Base-by-base conservation (phyloP, 1,140 invertebrate species). In the Trichonephila clavata region DNA sequence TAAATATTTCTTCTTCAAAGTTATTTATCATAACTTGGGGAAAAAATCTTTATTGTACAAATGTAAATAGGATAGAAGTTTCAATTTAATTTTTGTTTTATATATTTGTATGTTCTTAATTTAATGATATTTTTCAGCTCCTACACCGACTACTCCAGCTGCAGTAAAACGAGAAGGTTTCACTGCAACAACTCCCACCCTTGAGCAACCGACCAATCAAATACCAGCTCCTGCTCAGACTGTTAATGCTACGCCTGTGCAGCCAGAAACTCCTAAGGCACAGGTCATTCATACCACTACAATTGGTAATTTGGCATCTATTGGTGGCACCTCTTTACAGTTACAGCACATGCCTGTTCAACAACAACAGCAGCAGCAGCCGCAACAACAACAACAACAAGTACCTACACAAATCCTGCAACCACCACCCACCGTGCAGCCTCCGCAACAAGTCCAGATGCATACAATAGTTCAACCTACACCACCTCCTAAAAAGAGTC, bases 401-500 rank as follows among this genome's bases (percentile, higher is more conserved):
- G 95, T 93, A 88, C 65, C 50, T n/a, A 86, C 81, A 71, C 83
- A 86, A 71, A 63, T 86, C 6, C 21, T 86, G 10, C 81, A 65
- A 27, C 90, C 84, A 20, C 63, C 93, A 8, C 59, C 89, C 27
- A 59, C n/a, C 0, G 80, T 83, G 59, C 86, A 83, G 8, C 93
- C 89, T 6, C 93, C 90, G 16, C 92, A 88, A 43, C 94, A 94
- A 68, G 93, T 93, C 20, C 95, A 95, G 24, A 86, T 93, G 84
- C 83, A 93, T 63, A 92, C 90, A 24, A 92, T 92, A 50, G 90
- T 92, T 8, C 90, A 92, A 21, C 84, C 92, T n/a, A 14, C 92
- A 14, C 92, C 83, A 27, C 92, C 92, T 60, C 43, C 83, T 90
- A 96, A 96, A 94, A 96, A 96, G 95, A 97, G 97, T 39, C 96